A percentile compares a stretch with the other conserved stretches of the same genome.
phyloP scores from a whole-genome alignment of 2,888 invertebrate species.

The Periphyllus acericola region DNA sequence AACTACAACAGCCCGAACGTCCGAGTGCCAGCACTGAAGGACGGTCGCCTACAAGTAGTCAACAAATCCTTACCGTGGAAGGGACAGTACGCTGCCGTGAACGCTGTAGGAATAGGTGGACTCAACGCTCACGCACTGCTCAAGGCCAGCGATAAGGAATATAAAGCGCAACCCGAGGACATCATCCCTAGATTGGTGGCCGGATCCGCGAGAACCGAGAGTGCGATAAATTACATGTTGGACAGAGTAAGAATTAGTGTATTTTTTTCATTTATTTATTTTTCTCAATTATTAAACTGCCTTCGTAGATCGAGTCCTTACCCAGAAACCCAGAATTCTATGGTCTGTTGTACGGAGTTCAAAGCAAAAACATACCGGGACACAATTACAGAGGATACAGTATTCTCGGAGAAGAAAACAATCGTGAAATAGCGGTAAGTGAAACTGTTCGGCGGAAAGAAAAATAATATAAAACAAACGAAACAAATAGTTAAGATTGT shows the following conservation, averaged over 20 bases:
- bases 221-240: slow-evolving; percentile 77
- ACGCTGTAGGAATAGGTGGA: slow-evolving; percentile 99
- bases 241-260: slow-evolving; percentile 69
- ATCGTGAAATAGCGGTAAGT: slow-evolving; percentile 50
- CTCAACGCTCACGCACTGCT: slow-evolving; percentile 91
- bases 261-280: slow-evolving; percentile 9
- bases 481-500: neutral
- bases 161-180: slow-evolving; percentile 71
- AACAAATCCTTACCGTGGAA: slow-evolving; percentile 84
- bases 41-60: slow-evolving; percentile 90
- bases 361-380: slow-evolving; percentile 67
- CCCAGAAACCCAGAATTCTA: slow-evolving; percentile 67
- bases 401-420: slow-evolving; percentile 41
- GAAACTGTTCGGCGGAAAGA: neutral
- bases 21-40: slow-evolving; percentile 87
- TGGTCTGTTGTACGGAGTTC: slow-evolving; percentile 67
- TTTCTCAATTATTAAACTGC: neutral
- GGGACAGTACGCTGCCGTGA: slow-evolving; percentile 90
- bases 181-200: slow-evolving; percentile 76
- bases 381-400: slow-evolving; percentile 70
- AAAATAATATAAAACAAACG: too few species aligned
- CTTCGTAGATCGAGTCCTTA: slow-evolving; percentile 64
- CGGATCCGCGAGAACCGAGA: slow-evolving; percentile 87
- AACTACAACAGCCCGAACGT: slow-evolving; percentile 88
- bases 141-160: slow-evolving; percentile 80